These are phyloP conservation scores for Stenopsyche tienmushanensis DNA, from an alignment of 1,140 invertebrate species.

Conservation along the genomic window DNA sequence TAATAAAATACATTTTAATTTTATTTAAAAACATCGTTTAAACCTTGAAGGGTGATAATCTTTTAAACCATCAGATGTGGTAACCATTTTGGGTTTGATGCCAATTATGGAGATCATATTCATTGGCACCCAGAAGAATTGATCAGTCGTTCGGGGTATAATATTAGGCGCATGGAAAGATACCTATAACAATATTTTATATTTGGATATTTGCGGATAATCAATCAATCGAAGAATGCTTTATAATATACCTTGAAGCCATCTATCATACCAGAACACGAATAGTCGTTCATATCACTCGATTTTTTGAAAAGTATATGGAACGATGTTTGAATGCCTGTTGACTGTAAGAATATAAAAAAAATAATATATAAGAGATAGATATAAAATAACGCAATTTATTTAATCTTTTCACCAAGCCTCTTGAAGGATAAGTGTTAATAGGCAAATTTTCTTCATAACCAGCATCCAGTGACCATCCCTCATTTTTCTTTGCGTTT, in stretches of 20 bases:
- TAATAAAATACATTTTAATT: not conserved
- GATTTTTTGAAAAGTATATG: too few species aligned
- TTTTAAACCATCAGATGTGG: conserved; percentile 57
- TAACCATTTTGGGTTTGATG: conserved; percentile 61
- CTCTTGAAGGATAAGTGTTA: not conserved
- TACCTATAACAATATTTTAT: too few species aligned
- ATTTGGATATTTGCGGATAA: too few species aligned
- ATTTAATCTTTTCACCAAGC: not conserved
- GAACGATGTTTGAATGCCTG: too few species aligned
- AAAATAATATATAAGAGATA: too few species aligned
- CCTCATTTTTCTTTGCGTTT: not conserved
- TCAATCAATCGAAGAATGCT: too few species aligned
- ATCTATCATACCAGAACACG: conserved; percentile 35
- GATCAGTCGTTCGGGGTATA: conserved; percentile 56
- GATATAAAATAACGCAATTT: too few species aligned
- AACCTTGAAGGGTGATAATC: conserved; percentile 54
- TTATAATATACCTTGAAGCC: conserved; percentile 38
- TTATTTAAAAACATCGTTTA: too few species aligned
- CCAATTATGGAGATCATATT: conserved; percentile 58
- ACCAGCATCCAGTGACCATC: not conserved
- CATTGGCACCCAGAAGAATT: conserved; percentile 59
- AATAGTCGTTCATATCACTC: not conserved
- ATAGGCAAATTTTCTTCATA: not conserved
- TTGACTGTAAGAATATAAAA: too few species aligned
- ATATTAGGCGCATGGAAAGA: conserved; percentile 60